These are phyloP conservation scores for Muntiacus reevesi DNA, from an alignment of 2,113 vertebrate genomes.

Conservation along the genomic window DNA sequence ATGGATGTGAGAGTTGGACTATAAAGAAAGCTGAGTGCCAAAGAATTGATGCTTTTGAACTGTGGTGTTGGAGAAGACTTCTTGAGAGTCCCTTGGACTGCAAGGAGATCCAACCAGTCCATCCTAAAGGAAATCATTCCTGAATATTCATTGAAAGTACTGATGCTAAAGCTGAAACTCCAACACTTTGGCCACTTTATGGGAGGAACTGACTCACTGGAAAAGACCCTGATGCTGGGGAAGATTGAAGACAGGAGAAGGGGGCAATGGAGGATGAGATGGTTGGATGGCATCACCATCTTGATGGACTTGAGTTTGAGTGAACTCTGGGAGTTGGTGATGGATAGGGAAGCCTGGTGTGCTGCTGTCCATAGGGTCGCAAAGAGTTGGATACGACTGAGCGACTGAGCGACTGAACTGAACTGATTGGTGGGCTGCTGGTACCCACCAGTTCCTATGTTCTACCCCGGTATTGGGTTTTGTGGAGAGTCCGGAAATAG, in stretches of 20 bases:
- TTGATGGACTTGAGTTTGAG: background rate
- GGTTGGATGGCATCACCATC: background rate
- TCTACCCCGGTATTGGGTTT: background rate
- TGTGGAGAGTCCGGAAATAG: background rate
- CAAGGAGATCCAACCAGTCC: background rate
- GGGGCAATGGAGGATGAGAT: background rate
- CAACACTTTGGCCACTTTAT: background rate
- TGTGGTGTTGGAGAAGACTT: background rate
- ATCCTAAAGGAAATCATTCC: background rate
- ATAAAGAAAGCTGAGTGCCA: background rate
- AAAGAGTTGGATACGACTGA: background rate
- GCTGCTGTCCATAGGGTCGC: fast-evolving
- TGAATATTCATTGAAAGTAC: background rate
- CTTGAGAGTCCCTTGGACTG: background rate
- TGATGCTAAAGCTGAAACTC: background rate
- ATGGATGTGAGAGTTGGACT: background rate
- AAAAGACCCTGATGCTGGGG: background rate
- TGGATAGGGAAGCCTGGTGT: background rate
- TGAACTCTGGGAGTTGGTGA: background rate
- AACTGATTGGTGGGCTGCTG: background rate
- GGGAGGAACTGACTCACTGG: background rate
- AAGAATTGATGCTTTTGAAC: background rate
- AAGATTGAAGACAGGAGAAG: background rate
- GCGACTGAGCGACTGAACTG: background rate
- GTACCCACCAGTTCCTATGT: background rate